A percentile compares a stretch with the other conserved stretches of the same genome.
These are phyloP conservation scores for Chalcis sispes DNA, from an alignment of 2,888 invertebrate species.

Conservation along the genomic window DNA sequence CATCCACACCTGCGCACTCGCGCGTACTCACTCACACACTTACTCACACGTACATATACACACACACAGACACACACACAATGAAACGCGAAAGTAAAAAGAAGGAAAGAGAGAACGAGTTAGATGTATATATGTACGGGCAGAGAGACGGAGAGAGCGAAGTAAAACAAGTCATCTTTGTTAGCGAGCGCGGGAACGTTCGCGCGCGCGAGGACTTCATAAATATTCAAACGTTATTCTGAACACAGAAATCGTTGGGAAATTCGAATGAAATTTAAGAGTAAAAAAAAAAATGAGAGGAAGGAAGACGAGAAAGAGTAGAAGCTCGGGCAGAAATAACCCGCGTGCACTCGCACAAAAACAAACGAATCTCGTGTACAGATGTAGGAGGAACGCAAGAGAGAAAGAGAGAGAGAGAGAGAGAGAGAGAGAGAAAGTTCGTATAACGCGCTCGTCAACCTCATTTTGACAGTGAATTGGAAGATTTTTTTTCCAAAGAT, in stretches of 20 bases:
- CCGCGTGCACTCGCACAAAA: not conserved
- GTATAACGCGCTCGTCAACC: not conserved
- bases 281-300: constrained; percentile 2
- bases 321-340: too few species aligned
- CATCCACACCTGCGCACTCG: too few species aligned
- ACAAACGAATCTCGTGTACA: not conserved
- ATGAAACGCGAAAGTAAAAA: not conserved
- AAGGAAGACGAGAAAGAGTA: too few species aligned
- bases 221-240: constrained; percentile 49
- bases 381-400: not conserved
- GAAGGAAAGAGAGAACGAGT: not conserved
- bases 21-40: too few species aligned
- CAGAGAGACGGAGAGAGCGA: constrained; percentile 1
- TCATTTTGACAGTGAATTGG: constrained; percentile 37
- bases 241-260: constrained; percentile 23
- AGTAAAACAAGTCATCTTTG: constrained; percentile 16
- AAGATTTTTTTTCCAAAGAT: constrained; percentile 40
- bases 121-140: too few species aligned
- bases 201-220: constrained; percentile 9
- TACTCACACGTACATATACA: too few species aligned
- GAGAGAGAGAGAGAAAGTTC: not conserved
- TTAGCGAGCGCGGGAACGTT: constrained; percentile 1
- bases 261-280: constrained; percentile 43
- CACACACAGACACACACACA: too few species aligned
- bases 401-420: not conserved